A percentile compares a stretch with the other conserved stretches of the same genome.
Conservation (phyloP, 2,797 vertebrate species). For the Phalanger gymnotis region DNA sequence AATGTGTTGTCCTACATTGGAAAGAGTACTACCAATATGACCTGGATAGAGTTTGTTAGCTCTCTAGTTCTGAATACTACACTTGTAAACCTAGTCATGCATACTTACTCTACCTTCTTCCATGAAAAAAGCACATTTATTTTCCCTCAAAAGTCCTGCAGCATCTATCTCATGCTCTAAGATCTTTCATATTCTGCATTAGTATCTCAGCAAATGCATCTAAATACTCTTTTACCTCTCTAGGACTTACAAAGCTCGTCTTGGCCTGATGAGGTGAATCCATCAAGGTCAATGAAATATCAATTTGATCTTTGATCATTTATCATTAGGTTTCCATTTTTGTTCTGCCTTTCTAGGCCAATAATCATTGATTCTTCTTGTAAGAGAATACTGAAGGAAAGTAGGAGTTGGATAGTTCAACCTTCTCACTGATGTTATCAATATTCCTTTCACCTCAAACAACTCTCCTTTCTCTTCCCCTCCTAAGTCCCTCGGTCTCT, state of each 20-base stretch:
- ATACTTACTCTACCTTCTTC: neutral
- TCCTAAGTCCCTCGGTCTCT: neutral
- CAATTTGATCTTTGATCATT: neutral
- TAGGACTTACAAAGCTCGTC: neutral
- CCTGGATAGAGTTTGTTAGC: neutral
- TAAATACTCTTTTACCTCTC: neutral
- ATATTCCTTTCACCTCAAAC: too few relatives aligned
- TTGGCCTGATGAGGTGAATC: neutral
- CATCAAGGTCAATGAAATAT: neutral
- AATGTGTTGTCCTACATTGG: too few relatives aligned
- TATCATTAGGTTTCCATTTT: neutral
- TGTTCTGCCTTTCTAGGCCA: neutral
- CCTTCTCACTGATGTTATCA: neutral
- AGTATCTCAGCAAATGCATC: neutral
- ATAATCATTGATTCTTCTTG: neutral
- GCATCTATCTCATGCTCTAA: neutral
- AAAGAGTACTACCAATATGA: neutral
- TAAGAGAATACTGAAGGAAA: neutral
- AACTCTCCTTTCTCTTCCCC: neutral
- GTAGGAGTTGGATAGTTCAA: neutral
- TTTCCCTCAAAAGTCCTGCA: neutral
- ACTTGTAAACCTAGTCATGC: neutral
- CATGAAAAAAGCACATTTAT: neutral
- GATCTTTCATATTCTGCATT: neutral
- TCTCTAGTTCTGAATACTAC: neutral